phyloP scores from a whole-genome alignment of 2,113 vertebrate species.

The Scomber japonicus region DNA sequence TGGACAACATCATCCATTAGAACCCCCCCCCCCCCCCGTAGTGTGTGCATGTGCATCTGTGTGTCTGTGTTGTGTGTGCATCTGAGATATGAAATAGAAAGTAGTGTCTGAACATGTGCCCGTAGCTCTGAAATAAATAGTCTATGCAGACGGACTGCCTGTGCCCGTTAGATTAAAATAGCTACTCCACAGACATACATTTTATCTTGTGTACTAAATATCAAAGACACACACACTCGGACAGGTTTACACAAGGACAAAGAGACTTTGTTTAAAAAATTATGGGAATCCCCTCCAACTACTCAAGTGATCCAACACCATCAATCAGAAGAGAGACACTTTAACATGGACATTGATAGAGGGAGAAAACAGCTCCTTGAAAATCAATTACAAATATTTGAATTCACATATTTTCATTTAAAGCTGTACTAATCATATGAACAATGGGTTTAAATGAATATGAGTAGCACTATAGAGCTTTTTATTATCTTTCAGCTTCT shows the following conservation, averaged over 20 bases:
- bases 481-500: no score
- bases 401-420: no score
- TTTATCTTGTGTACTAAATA: conserved; percentile 35
- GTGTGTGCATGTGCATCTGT: background rate
- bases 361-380: background rate
- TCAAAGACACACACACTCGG: background rate
- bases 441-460: no score
- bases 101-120: conserved; percentile 23
- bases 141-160: conserved; percentile 23
- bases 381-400: no score
- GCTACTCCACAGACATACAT: conserved; percentile 62
- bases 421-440: no score
- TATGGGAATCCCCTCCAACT: conserved; percentile 19
- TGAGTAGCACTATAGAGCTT: no score
- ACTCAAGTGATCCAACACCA: background rate
- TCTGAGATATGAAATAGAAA: conserved; percentile 32
- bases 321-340: background rate
- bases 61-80: conserved; percentile 19
- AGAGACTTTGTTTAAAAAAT: conserved; percentile 37
- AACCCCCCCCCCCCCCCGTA: conserved; percentile 40
- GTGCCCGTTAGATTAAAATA: conserved; percentile 66
- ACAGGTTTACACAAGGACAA: conserved; percentile 45
- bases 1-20: conserved; percentile 72
- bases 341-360: background rate
- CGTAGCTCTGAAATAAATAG: conserved; percentile 56